phyloP scores from a whole-genome alignment of 2,888 invertebrate genomes.

The Dugesia japonica region DNA sequence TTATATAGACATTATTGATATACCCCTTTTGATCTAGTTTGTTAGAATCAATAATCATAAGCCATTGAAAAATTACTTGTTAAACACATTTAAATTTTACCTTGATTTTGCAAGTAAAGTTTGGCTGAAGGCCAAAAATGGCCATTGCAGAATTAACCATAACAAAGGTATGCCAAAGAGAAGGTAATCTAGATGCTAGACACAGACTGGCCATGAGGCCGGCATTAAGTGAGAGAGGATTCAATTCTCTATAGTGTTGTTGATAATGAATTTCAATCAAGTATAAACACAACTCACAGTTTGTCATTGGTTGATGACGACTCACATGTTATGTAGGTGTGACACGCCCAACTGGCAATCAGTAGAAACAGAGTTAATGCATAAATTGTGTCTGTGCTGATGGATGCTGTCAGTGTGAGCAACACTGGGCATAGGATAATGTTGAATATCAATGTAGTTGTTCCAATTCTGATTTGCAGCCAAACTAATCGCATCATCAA shows the following conservation, averaged over 20 bases:
- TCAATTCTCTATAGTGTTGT: conserved; percentile 59
- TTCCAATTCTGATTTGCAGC: neutral
- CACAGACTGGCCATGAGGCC: conserved; percentile 87
- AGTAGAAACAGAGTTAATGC: conserved; percentile 48
- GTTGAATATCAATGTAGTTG: neutral
- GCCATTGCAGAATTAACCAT: conserved; percentile 72
- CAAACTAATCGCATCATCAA: neutral
- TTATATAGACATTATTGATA: too few species aligned
- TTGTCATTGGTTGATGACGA: neutral
- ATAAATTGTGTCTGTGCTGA: conserved; percentile 90
- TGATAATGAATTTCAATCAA: neutral
- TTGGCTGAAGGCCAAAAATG: conserved; percentile 71
- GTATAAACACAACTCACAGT: neutral
- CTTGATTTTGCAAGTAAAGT: neutral
- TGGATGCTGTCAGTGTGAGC: conserved; percentile 81
- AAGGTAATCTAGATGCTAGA: conserved; percentile 71
- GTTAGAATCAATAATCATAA: too few species aligned
- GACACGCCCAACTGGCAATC: conserved; percentile 23
- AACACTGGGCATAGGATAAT: conserved; percentile 70
- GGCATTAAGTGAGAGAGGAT: conserved; percentile 75
- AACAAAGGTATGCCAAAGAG: conserved; percentile 64
- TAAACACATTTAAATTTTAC: too few species aligned
- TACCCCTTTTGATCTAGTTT: too few species aligned
- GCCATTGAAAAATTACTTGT: too few species aligned
- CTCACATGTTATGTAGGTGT: neutral